Conservation (phyloP, 1,140 invertebrate genomes). For the Leptinotarsa lineolata region DNA sequence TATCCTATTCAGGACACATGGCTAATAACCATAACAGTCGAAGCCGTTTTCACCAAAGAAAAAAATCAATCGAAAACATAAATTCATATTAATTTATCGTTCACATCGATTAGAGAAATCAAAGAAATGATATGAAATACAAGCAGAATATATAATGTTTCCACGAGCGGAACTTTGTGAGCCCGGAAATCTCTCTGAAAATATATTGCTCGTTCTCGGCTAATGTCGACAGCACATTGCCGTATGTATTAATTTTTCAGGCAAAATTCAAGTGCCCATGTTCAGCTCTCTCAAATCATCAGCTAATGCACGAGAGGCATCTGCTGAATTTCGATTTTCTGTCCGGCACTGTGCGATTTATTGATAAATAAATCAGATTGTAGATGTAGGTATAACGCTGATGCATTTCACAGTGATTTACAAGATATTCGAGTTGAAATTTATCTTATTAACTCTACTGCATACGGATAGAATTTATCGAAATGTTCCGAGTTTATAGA, state of each 20-base stretch:
- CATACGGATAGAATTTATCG: neutral
- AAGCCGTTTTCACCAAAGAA: too few relatives aligned
- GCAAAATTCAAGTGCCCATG: neutral
- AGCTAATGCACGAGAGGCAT: conserved; percentile 7
- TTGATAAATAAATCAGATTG: conserved; percentile 8
- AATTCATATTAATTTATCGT: too few relatives aligned
- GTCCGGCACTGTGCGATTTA: neutral
- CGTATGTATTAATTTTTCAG: neutral
- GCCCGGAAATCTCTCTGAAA: too few relatives aligned
- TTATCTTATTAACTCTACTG: neutral
- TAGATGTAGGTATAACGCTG: conserved; percentile 5
- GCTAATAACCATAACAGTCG: too few relatives aligned
- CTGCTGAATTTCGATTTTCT: conserved; percentile 6
- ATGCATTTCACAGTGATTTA: conserved; percentile 3
- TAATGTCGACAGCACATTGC: conserved; percentile 5
- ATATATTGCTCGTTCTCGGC: neutral
- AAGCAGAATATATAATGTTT: too few relatives aligned
- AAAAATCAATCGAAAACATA: too few relatives aligned
- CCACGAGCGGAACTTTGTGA: too few relatives aligned
- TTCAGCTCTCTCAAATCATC: conserved; percentile 3
- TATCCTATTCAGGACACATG: too few relatives aligned
- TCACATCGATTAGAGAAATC: too few relatives aligned
- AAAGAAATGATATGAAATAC: too few relatives aligned
- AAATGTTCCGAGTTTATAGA: neutral
- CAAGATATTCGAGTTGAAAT: conserved; percentile 3